phyloP scores from a whole-genome alignment of 2,113 vertebrate species.

The Paramormyrops kingsleyae region DNA sequence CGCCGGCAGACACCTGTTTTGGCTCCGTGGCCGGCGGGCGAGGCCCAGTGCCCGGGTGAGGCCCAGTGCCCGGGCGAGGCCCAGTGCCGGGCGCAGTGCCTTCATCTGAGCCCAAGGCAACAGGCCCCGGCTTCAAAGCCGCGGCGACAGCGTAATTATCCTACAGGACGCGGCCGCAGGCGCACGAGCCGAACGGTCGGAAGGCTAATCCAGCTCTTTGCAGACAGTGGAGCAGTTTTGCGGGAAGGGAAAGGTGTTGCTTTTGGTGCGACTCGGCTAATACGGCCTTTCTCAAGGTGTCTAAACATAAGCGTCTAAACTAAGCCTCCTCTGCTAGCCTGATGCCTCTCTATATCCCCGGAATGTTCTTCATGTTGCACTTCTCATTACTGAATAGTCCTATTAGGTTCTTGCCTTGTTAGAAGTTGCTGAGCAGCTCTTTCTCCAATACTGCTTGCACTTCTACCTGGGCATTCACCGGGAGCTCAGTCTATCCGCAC shows the following conservation, averaged over 20 bases:
- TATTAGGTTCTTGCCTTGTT: background rate
- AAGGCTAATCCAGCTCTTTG: background rate
- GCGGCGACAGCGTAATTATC: background rate
- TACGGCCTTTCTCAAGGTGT: background rate
- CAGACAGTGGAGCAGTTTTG: background rate
- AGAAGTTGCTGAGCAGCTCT: background rate
- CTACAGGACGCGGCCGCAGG: background rate
- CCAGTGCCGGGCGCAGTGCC: background rate
- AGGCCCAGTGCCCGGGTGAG: background rate
- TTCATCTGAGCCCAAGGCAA: background rate
- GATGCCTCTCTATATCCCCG: background rate
- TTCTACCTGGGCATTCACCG: background rate
- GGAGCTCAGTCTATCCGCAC: background rate
- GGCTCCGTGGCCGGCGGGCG: background rate
- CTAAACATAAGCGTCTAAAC: background rate
- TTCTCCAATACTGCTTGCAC: background rate
- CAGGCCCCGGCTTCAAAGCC: background rate
- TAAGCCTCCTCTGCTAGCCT: background rate
- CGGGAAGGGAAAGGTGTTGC: background rate
- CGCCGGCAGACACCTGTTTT: background rate
- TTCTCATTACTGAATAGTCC: background rate
- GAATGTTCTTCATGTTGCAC: background rate
- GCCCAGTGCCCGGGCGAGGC: background rate
- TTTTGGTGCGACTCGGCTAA: background rate
- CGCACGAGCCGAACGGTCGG: background rate